Conservation (phyloP, 2,888 invertebrate genomes). For the Poecilobothrus nobilitatus region DNA sequence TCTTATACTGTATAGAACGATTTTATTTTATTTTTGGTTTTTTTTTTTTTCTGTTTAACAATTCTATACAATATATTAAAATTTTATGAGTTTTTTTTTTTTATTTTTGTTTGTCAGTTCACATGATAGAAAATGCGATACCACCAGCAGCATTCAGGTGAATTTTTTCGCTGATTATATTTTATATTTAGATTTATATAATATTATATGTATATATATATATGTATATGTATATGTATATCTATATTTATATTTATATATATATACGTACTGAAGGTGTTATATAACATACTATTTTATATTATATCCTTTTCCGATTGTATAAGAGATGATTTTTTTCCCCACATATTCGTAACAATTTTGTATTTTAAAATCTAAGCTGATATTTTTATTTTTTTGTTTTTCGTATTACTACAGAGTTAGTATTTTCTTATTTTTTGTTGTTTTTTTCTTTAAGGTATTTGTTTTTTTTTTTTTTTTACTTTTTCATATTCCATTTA, state of each 20-base stretch:
- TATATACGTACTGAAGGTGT: neutral
- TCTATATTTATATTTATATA: neutral
- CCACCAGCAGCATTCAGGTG: neutral
- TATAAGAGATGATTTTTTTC: neutral
- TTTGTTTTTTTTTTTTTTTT: too few relatives aligned
- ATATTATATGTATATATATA: neutral
- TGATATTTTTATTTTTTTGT: too few relatives aligned
- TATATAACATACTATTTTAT: neutral
- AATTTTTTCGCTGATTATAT: neutral
- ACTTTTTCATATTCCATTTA: too few relatives aligned
- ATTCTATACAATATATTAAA: neutral
- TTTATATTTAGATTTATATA: too few relatives aligned
- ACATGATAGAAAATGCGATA: neutral
- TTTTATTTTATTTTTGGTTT: neutral
- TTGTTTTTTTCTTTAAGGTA: too few relatives aligned
- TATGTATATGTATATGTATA: neutral
- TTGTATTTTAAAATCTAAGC: too few relatives aligned
- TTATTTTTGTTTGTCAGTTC: neutral
- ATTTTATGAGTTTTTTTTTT: neutral
- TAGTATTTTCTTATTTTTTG: too few relatives aligned
- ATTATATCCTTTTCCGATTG: neutral
- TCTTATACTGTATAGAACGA: neutral
- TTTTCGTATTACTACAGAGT: too few relatives aligned
- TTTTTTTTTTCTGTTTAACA: neutral
- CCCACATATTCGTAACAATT: too few relatives aligned